Evolutionary conservation across 2,797 vertebrate species (phyloP).

Genomic region (Crax fasciolata): DNA sequence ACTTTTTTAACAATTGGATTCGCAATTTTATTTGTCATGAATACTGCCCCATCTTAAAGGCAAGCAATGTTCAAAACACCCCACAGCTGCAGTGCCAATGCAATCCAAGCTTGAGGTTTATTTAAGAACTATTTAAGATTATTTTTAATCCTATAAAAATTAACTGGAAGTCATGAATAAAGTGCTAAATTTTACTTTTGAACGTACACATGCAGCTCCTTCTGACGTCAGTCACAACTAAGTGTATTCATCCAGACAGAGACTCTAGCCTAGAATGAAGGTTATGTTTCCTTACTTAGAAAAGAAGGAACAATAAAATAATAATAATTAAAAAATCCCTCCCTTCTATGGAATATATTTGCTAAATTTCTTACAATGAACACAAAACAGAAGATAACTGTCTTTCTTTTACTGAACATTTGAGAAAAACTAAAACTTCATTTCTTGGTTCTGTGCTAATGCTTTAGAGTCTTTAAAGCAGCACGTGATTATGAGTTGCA

Average conservation of each 20-base stretch:
- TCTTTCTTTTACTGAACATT: background rate
- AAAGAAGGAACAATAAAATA: background rate
- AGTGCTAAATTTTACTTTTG: background rate
- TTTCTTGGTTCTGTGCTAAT: conserved; percentile 8
- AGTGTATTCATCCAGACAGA: background rate
- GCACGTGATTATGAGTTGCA: background rate
- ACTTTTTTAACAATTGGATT: conserved; percentile 80
- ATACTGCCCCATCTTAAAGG: conserved; percentile 59
- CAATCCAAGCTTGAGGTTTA: conserved; percentile 1
- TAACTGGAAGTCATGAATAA: background rate
- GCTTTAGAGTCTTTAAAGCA: conserved; percentile 11
- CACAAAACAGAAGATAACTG: background rate
- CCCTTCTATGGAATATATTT: background rate
- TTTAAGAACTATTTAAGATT: background rate
- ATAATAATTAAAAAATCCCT: background rate
- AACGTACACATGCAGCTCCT: conserved; percentile 32
- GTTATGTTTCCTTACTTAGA: background rate
- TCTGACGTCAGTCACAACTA: conserved; percentile 31
- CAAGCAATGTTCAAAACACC: conserved; percentile 58
- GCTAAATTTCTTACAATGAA: background rate
- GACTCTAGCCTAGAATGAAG: background rate
- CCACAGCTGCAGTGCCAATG: conserved; percentile 37
- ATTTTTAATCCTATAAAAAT: background rate
- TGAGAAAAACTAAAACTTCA: conserved; percentile 44
- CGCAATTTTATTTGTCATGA: conserved; percentile 77